These are phyloP conservation scores for Antigone vipio DNA, from an alignment of 2,113 vertebrate genomes.

Conservation along the genomic window DNA sequence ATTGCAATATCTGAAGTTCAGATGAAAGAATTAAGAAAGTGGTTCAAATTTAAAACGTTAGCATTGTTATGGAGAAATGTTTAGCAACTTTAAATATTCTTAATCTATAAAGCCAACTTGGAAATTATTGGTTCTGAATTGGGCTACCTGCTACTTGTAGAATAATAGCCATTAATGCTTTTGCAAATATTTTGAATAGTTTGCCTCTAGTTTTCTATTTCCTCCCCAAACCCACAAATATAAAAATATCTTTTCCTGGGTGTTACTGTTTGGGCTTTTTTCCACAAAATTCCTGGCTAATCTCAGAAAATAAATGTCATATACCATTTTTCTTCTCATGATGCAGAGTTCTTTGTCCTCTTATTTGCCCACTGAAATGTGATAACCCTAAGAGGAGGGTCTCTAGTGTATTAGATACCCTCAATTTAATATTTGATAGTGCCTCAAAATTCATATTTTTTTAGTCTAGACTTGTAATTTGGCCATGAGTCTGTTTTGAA, in stretches of 20 bases:
- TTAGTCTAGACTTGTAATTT: background rate
- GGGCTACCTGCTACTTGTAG: background rate
- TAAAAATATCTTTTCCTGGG: background rate
- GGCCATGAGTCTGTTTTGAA: background rate
- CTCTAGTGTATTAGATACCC: background rate
- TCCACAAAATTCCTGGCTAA: background rate
- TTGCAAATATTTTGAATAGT: background rate
- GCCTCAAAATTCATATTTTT: background rate
- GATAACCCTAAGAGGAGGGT: background rate
- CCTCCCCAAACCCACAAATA: background rate
- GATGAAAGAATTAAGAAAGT: background rate
- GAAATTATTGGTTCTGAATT: background rate
- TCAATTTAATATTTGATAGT: background rate
- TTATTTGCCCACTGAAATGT: background rate
- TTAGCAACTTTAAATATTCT: background rate
- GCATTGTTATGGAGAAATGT: background rate
- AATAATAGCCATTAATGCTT: background rate
- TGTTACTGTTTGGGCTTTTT: background rate
- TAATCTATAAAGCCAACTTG: background rate
- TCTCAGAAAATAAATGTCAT: background rate
- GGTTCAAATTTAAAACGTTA: background rate
- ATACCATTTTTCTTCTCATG: background rate
- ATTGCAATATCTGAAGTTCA: background rate
- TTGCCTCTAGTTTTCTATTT: background rate
- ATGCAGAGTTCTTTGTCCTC: background rate